Evolutionary conservation across 2,888 invertebrate species (phyloP), one percentile per base, ranked within the genome.

Genomic region (Rhamnusium bicolor): DNA sequence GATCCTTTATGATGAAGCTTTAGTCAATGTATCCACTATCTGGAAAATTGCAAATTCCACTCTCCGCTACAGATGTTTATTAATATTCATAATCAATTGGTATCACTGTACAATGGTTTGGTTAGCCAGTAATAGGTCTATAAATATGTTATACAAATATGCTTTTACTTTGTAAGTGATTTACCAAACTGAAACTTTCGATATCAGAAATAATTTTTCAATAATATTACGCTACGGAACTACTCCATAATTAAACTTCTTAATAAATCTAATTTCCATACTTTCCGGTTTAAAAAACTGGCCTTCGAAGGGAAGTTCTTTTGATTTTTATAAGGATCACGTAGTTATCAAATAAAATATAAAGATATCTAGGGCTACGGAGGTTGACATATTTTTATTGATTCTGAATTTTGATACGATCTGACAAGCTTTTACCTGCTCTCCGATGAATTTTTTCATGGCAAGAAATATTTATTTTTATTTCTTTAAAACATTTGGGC

Each of bases 401-500:
- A 63, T 63, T 63, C 24, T 18, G 63, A 63, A 49, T 63, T 58
- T 63, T 63, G 63, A 63, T 51, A 49, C 27, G 27, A 7, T 14
- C 49, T 24, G 27, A 51, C 61, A 46, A 47, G 21, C 46, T 47
- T 18, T 63, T 49, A 63, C 49, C 49, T 49, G 63, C 49, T 7
- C 7, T 24, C 14, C 63, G 8, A 63, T 63, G 49, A 49, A 63
- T 63, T 40, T n/a, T 63, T 63, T 63, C 63, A 63, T 63, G 49
- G 14, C 32, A 24, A 14, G 24, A 18, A 8, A 63, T 21, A 27
- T 49, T 63, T 63, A 63, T 63, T 61, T 21, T 49, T 24, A 27
- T 18, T 47, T 14, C n/a, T 21, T n/a, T 18, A n/a, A 46, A 47
- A 16, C 21, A 61, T 21, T 61, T 32, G 12, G 47, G 6, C 5